A percentile compares a stretch with the other conserved stretches of the same genome.
Conservation (phyloP, 1,140 invertebrate genomes). For the Sitobion miscanthi region DNA sequence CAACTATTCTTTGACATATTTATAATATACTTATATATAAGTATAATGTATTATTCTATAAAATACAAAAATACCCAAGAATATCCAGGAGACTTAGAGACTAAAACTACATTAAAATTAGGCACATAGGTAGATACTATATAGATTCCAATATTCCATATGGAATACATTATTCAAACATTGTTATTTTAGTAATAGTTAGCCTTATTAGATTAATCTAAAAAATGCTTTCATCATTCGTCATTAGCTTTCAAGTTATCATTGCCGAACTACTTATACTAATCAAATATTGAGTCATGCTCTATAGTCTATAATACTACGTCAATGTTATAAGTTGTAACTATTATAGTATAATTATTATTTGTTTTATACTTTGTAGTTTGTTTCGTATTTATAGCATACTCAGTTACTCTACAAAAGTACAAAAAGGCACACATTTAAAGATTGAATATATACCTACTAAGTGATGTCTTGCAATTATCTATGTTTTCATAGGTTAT, state of each 20-base stretch:
- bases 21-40: too few relatives aligned
- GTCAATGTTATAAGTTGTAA: neutral
- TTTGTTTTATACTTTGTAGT: neutral
- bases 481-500: too few relatives aligned
- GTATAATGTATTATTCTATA: neutral
- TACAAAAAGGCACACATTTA: too few relatives aligned
- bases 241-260: neutral
- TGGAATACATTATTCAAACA: neutral
- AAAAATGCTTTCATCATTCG: neutral
- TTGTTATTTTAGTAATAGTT: constrained; percentile 10
- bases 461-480: too few relatives aligned
- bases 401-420: neutral
- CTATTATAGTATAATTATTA: neutral
- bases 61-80: neutral
- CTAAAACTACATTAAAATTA: neutral
- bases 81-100: neutral
- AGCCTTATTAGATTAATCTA: constrained; percentile 11
- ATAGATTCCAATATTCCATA: neutral
- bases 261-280: neutral
- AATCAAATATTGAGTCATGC: neutral
- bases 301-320: neutral
- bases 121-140: neutral
- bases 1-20: neutral
- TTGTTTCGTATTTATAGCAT: neutral
- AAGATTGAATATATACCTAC: neutral